phyloP scores from a whole-genome alignment of 2,113 vertebrate species.

The Anguilla rostrata region DNA sequence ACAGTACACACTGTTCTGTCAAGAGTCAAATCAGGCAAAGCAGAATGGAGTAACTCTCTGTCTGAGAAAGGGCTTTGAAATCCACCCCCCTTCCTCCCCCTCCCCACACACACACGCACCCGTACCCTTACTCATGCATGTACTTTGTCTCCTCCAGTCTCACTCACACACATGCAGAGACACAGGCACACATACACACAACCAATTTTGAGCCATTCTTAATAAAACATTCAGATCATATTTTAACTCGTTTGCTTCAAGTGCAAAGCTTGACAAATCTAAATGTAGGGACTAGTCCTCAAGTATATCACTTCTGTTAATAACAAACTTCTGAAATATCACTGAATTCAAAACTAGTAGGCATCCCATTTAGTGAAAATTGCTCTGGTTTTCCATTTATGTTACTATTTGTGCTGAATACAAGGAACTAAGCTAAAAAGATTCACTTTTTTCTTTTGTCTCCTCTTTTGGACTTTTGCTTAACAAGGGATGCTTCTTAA shows the following conservation, averaged over 20 bases:
- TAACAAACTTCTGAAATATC: neutral
- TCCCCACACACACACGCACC: neutral
- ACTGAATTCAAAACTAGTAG: neutral
- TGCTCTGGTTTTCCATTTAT: neutral
- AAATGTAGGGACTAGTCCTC: neutral
- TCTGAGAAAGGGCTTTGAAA: neutral
- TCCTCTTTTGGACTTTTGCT: conserved; percentile 40
- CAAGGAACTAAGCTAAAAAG: neutral
- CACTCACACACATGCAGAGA: neutral
- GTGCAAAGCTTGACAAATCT: neutral
- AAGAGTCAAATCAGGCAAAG: neutral
- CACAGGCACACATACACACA: neutral
- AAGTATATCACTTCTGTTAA: neutral
- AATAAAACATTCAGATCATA: neutral
- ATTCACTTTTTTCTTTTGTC: conserved; percentile 31
- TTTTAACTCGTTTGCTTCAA: neutral
- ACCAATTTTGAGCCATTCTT: neutral
- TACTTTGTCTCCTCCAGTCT: too few species aligned
- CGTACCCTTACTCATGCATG: neutral
- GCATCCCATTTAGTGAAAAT: neutral
- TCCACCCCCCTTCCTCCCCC: neutral
- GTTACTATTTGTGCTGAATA: conserved; percentile 28
- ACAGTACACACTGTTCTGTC: conserved; percentile 17
- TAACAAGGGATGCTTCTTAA: conserved; percentile 50
- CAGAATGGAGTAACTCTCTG: neutral